A percentile compares a stretch with the other conserved stretches of the same genome.
Conservation (phyloP, 2,888 invertebrate species). For the Xylota segnis region DNA sequence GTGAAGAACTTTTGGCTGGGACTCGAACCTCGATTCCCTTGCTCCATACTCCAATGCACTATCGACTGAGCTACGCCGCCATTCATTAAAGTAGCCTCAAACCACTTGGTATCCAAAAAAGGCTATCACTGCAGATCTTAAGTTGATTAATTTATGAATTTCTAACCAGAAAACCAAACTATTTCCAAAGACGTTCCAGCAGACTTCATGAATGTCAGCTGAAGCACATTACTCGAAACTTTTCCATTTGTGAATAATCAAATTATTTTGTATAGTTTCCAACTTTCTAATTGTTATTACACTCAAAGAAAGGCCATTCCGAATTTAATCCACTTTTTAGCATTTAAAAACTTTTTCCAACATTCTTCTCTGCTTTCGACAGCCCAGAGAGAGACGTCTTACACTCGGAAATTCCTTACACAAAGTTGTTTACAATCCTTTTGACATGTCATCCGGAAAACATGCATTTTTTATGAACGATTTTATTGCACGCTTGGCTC, state of each 20-base stretch:
- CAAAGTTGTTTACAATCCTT: not conserved
- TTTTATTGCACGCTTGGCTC: not conserved
- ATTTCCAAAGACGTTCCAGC: not conserved
- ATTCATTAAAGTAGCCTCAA: too few relatives aligned
- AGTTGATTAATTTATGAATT: too few relatives aligned
- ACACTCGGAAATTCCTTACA: not conserved
- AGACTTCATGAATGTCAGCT: too few relatives aligned
- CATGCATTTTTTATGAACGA: constrained; percentile 1
- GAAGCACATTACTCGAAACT: not conserved
- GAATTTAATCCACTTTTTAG: not conserved
- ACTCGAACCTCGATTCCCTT: too few relatives aligned
- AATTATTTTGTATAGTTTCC: not conserved
- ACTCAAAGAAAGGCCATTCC: not conserved
- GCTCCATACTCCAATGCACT: too few relatives aligned
- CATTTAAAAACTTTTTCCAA: not conserved
- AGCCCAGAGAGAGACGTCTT: not conserved
- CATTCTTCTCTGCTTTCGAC: not conserved
- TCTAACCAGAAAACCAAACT: not conserved
- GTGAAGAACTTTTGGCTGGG: too few relatives aligned
- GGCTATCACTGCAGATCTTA: too few relatives aligned
- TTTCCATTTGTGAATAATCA: not conserved
- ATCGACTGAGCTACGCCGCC: too few relatives aligned
- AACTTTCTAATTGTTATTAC: not conserved
- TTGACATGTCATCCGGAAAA: constrained; percentile 1
- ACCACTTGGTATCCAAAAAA: too few relatives aligned